A percentile compares a stretch with the other conserved stretches of the same genome.
phyloP scores from a whole-genome alignment of 2,113 vertebrate species.

The Patagioenas fasciata region DNA sequence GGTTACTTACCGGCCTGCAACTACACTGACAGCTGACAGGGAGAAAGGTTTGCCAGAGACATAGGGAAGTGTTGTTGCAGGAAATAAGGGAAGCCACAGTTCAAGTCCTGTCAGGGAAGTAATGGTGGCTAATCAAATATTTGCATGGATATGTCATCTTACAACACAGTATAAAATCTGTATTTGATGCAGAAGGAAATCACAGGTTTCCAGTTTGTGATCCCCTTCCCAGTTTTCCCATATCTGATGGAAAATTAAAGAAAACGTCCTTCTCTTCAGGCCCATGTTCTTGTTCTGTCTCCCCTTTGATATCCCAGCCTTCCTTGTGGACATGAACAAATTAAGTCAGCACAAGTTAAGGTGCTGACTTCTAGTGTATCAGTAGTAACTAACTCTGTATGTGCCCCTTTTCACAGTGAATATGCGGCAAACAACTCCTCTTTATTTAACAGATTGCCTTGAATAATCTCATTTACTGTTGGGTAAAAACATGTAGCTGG shows the following conservation, averaged over 20 bases:
- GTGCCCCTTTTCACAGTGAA: neutral
- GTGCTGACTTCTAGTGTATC: neutral
- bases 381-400: neutral
- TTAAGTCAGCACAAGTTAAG: neutral
- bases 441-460: neutral
- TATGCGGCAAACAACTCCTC: neutral
- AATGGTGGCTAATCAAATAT: neutral
- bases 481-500: neutral
- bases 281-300: neutral
- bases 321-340: neutral
- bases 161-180: neutral
- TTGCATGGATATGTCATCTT: neutral
- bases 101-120: neutral
- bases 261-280: neutral
- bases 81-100: neutral
- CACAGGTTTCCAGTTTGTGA: neutral
- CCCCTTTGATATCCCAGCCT: neutral
- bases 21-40: neutral
- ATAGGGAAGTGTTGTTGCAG: neutral
- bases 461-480: neutral
- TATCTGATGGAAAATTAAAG: neutral
- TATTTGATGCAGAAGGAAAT: neutral
- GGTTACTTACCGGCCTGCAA: neutral
- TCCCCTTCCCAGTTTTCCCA: neutral
- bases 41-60: neutral